Conservation (phyloP, 2,888 invertebrate species). For the Metellina segmentata region DNA sequence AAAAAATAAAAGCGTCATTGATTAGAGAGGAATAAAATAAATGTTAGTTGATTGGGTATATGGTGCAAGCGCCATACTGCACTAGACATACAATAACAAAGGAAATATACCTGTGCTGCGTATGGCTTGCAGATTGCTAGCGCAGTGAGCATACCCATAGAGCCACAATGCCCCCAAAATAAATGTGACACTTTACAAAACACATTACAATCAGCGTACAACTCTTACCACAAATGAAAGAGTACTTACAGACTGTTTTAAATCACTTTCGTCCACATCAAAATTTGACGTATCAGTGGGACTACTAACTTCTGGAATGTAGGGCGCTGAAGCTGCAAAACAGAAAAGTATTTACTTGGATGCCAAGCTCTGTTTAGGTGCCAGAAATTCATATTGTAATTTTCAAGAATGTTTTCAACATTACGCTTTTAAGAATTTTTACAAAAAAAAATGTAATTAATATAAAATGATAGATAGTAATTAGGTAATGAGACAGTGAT, state of each 20-base stretch:
- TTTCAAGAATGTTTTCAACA: no score
- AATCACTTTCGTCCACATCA: constrained; percentile 97
- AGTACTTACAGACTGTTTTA: constrained; percentile 86
- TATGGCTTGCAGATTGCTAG: no score
- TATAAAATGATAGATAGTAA: no score
- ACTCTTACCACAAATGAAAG: neutral
- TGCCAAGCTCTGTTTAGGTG: neutral
- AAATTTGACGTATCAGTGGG: constrained; percentile 99
- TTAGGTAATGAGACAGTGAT: no score
- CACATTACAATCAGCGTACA: neutral
- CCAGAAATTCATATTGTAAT: neutral
- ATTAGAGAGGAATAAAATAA: neutral
- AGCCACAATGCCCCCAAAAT: neutral
- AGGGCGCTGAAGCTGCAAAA: constrained; percentile 90
- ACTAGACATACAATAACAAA: no score
- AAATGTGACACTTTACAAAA: neutral
- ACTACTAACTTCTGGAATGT: constrained; percentile 83
- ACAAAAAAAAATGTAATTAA: no score
- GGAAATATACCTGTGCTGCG: no score
- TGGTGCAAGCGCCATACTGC: no score
- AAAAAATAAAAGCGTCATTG: constrained; percentile 69
- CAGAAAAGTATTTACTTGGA: constrained; percentile 82
- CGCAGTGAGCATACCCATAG: no score
- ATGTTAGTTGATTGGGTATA: no score
- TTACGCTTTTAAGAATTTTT: no score